Conservation (phyloP, 2,888 invertebrate species). For the Marasmarcha lunaedactyla region DNA sequence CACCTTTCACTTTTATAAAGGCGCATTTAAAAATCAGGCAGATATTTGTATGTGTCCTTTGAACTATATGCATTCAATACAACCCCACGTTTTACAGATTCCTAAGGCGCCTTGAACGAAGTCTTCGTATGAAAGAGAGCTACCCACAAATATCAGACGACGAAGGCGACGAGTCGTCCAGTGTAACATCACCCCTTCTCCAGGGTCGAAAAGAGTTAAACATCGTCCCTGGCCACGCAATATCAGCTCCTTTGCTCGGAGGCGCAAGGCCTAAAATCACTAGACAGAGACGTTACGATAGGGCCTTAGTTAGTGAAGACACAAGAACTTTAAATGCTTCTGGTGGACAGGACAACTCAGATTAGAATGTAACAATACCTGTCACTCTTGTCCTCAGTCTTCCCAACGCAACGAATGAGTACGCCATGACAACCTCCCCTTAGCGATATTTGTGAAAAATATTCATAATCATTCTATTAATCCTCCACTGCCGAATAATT, state of each 20-base stretch:
- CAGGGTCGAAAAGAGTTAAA: constrained; percentile 50
- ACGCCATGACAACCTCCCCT: neutral
- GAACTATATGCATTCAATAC: too few species aligned
- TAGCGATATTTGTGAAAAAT: neutral
- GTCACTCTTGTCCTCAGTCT: neutral
- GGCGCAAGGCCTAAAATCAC: constrained; percentile 57
- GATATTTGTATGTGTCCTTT: too few species aligned
- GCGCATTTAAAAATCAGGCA: too few species aligned
- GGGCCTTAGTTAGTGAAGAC: constrained; percentile 51
- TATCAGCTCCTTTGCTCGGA: constrained; percentile 55
- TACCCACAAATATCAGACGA: constrained; percentile 72
- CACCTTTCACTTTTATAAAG: too few species aligned
- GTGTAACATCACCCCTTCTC: constrained; percentile 74
- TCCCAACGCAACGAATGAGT: neutral
- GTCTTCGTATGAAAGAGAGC: constrained; percentile 75
- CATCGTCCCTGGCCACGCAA: constrained; percentile 45
- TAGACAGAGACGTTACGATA: constrained; percentile 56
- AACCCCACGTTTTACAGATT: constrained; percentile 73
- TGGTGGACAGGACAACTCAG: constrained; percentile 55
- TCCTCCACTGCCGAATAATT: neutral
- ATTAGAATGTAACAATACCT: too few species aligned
- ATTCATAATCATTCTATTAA: neutral
- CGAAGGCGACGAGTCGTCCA: constrained; percentile 71
- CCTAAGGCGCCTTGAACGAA: constrained; percentile 77
- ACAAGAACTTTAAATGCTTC: constrained; percentile 51